A percentile compares a stretch with the other conserved stretches of the same genome.
phyloP scores from a whole-genome alignment of 2,888 invertebrate species.

The Agrotis puta region DNA sequence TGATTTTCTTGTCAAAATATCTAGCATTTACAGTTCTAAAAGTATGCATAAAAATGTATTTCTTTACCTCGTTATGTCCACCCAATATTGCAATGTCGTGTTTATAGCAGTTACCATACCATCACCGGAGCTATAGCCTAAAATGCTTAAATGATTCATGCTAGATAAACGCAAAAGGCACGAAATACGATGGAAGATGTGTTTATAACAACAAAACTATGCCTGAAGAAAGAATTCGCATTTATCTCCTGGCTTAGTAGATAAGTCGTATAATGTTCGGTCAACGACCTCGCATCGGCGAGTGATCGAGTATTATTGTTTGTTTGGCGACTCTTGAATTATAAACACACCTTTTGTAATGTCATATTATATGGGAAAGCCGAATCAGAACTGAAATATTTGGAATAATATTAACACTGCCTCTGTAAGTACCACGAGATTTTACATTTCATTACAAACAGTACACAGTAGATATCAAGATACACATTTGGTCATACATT shows the following conservation, averaged over 20 bases:
- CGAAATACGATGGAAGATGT: constrained; percentile 53
- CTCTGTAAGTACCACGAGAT: constrained; percentile 28
- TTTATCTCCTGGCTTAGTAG: constrained; percentile 44
- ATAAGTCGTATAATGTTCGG: constrained; percentile 25
- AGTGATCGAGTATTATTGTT: not conserved
- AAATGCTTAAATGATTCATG: constrained; percentile 65
- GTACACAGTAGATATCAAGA: constrained; percentile 31
- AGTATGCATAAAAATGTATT: constrained; percentile 56
- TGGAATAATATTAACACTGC: constrained; percentile 48
- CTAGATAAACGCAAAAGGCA: constrained; percentile 61
- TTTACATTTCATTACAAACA: constrained; percentile 41
- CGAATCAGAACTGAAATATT: constrained; percentile 64
- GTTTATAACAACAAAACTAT: constrained; percentile 41
- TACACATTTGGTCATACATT: constrained; percentile 37
- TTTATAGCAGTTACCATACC: constrained; percentile 64
- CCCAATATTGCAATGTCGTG: constrained; percentile 50
- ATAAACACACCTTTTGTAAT: constrained; percentile 61
- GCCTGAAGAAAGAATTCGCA: constrained; percentile 29
- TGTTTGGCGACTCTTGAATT: constrained; percentile 37
- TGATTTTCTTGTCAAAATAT: constrained; percentile 20
- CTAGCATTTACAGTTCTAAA: constrained; percentile 28
- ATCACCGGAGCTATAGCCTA: constrained; percentile 64
- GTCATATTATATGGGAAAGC: constrained; percentile 48
- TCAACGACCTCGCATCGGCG: constrained; percentile 34
- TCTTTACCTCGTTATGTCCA: constrained; percentile 54